These are phyloP conservation scores for Dolichallabes microphthalmus DNA, from an alignment of 2,113 vertebrate genomes.

Conservation along the genomic window DNA sequence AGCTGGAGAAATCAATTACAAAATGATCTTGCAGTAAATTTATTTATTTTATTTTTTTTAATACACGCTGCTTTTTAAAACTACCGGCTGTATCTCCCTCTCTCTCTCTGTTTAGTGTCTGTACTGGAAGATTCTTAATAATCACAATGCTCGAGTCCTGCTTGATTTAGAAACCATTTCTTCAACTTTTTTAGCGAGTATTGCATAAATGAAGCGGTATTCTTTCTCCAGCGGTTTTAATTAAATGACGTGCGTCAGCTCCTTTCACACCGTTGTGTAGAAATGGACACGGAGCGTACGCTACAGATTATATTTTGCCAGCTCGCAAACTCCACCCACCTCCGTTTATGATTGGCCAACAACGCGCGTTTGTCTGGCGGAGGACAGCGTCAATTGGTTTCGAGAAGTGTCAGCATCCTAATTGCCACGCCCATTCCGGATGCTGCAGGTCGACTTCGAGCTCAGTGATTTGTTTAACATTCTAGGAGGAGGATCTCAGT, in stretches of 20 bases:
- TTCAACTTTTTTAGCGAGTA: neutral
- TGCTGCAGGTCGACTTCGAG: slow-evolving; percentile 20
- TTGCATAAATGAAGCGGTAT: neutral
- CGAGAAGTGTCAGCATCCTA: neutral
- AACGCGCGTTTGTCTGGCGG: neutral
- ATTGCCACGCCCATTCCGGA: slow-evolving; percentile 5
- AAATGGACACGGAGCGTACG: slow-evolving; percentile 1
- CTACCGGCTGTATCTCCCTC: neutral
- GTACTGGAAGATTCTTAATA: neutral
- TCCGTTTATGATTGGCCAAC: slow-evolving; percentile 25
- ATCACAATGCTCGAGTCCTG: neutral
- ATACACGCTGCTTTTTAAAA: slow-evolving; percentile 13
- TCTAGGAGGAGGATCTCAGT: slow-evolving; percentile 3
- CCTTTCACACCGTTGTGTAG: neutral
- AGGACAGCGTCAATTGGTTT: slow-evolving; percentile 2
- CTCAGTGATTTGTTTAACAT: slow-evolving; percentile 2
- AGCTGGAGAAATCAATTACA: neutral
- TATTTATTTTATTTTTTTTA: no score
- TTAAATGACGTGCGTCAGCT: slow-evolving; percentile 18
- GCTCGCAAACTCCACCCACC: slow-evolving; percentile 5
- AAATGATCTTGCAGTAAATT: neutral
- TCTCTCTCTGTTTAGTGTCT: neutral
- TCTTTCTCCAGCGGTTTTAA: neutral
- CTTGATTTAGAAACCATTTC: neutral
- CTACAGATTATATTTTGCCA: slow-evolving; percentile 27